Conservation (phyloP, 1,140 invertebrate genomes). For the Hyles vespertilio region DNA sequence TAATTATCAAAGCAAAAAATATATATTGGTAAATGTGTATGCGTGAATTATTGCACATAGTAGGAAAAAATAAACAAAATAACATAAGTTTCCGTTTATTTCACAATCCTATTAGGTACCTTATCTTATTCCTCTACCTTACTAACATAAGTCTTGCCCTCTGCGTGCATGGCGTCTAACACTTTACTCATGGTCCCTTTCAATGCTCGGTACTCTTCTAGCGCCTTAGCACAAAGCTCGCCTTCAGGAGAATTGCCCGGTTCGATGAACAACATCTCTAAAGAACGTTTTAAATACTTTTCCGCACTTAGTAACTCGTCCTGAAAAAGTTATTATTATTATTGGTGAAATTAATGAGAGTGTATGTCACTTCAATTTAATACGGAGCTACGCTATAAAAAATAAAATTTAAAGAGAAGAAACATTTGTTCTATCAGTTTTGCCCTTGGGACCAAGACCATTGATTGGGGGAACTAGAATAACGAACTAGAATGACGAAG, state of each 20-base stretch:
- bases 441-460: no score
- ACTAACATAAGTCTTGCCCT: slow-evolving; percentile 45
- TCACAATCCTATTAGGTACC: slow-evolving; percentile 1
- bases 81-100: neutral
- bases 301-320: slow-evolving; percentile 76
- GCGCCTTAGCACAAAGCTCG: slow-evolving; percentile 78
- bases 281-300: slow-evolving; percentile 77
- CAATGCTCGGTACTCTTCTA: slow-evolving; percentile 80
- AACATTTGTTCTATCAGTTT: no score
- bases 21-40: no score
- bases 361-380: no score
- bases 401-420: no score
- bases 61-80: no score
- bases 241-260: slow-evolving; percentile 84
- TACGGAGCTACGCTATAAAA: no score
- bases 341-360: no score
- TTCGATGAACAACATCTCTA: slow-evolving; percentile 83
- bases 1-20: no score
- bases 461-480: no score
- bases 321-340: slow-evolving; percentile 26
- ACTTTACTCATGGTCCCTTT: slow-evolving; percentile 76
- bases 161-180: slow-evolving; percentile 51
- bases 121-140: slow-evolving; percentile 16
- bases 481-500: no score
- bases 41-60: no score